These are phyloP conservation scores for Micronycteris hirsuta DNA, from an alignment of 2,113 vertebrate genomes.

Conservation along the genomic window DNA sequence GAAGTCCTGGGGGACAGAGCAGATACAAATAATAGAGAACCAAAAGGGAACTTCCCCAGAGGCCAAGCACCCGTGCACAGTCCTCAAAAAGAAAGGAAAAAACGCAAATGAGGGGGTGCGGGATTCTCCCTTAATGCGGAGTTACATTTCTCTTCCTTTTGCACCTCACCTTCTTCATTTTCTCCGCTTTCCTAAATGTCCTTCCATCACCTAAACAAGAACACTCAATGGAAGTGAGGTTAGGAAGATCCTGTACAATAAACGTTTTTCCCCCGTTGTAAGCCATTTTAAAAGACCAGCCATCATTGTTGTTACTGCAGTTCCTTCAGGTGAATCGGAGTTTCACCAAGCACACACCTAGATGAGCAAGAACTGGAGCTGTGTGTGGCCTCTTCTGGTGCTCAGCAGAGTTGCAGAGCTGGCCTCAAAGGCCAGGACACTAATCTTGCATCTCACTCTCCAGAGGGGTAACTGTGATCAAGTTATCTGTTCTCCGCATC, in stretches of 20 bases:
- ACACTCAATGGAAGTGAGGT: neutral
- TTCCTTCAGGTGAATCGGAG: neutral
- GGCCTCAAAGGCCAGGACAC: neutral
- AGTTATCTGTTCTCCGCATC: neutral
- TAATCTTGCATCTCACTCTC: neutral
- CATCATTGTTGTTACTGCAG: neutral
- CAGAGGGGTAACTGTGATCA: neutral
- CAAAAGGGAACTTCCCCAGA: neutral
- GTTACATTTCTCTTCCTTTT: neutral
- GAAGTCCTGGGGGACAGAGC: neutral
- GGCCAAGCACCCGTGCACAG: neutral
- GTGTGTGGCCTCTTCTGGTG: neutral
- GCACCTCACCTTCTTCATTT: neutral
- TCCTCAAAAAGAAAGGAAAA: neutral
- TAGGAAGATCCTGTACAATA: neutral
- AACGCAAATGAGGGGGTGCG: accelerated
- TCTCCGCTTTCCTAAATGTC: neutral
- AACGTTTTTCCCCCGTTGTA: neutral
- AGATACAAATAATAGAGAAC: slow-evolving; percentile 16
- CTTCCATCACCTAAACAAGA: slow-evolving; percentile 22
- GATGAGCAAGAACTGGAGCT: neutral
- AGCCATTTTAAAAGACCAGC: slow-evolving; percentile 5
- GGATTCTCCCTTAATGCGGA: neutral
- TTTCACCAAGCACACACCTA: neutral
- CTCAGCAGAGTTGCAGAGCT: neutral